Evolutionary conservation across 2,888 invertebrate species (phyloP).

Genomic region (Meandrusa payeni): DNA sequence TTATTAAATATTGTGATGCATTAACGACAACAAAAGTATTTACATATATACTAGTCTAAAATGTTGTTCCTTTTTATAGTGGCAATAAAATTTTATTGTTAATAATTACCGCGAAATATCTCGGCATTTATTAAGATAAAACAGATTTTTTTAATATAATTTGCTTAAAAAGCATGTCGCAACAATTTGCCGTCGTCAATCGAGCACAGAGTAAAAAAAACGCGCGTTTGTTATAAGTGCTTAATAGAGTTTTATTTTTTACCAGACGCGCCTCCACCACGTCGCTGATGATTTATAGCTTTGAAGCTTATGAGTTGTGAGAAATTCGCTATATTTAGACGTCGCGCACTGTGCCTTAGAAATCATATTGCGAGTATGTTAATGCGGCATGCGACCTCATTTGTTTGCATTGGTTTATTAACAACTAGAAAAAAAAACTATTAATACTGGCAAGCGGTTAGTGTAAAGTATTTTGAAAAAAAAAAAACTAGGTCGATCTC

Average conservation of each 20-base stretch:
- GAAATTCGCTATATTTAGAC: conserved; percentile 24
- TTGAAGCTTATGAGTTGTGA: conserved; percentile 22
- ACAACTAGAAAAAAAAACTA: not conserved
- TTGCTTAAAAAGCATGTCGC: conserved; percentile 20
- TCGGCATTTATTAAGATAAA: too few species aligned
- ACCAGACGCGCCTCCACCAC: conserved; percentile 14
- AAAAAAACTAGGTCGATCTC: conserved; percentile 16
- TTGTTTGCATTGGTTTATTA: conserved; percentile 12
- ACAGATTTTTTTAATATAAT: too few species aligned
- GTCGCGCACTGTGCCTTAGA: conserved; percentile 15
- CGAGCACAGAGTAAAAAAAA: conserved; percentile 16
- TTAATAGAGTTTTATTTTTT: conserved; percentile 25
- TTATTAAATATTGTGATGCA: too few species aligned
- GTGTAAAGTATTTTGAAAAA: not conserved
- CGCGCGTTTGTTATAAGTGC: conserved; percentile 19
- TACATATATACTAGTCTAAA: too few species aligned
- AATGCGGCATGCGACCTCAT: conserved; percentile 23
- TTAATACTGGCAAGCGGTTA: not conserved
- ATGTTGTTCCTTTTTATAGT: too few species aligned
- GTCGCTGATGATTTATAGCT: conserved; percentile 25
- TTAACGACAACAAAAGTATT: too few species aligned
- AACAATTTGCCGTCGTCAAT: conserved; percentile 17
- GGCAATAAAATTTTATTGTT: too few species aligned
- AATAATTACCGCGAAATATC: too few species aligned
- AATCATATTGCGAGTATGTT: conserved; percentile 21